Evolutionary conservation across 1,140 invertebrate species (phyloP), one percentile per base, ranked within the genome.

Genomic region (Steinernema feltiae): DNA sequence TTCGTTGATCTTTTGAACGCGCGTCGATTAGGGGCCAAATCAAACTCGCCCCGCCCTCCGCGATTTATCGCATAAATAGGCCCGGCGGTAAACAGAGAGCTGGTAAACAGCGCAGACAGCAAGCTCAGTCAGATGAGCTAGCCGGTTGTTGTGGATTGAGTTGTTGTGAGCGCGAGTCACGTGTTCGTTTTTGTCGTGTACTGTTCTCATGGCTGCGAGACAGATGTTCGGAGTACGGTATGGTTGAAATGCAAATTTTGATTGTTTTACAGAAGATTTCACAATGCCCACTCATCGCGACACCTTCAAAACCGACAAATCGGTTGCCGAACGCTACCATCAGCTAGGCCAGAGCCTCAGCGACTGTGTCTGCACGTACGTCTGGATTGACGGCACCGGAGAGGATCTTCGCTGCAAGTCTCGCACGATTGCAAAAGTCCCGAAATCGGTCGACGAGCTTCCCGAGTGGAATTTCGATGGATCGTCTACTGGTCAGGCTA

Each of bases 391-490:
- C 86, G 94, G 94, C 1, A 92, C 92, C 0, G 93, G 93, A 0
- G 93, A 96, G 87, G 90, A 92, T 75, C 84, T 96, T 1, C 88
- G 94, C 74, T 91, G 91, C 84, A 97, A 97, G 86, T 93, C 93
- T 18, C 90, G 92, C 76, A 96, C 94, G 1, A 24, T 79, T 41
- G 7, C 35, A 18, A 41, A 41, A 18, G 7, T 7, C 35, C 35
- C 35, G 35, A 41, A 41, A 41, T 7, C 35, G 35, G 35, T 41
- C 35, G 35, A 41, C 90, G 94, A 98, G 78, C 88, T 96, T 46
- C 95, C 95, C 0, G 88, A 92, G 0, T 98, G 96, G 95, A 97
- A 95, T 83, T 98, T 93, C 87, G 94, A 98, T 87, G 96, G 96
- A 27, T 96, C 93, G 83, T 92, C 77, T 21, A 79, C 87, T 35